A percentile compares a stretch with the other conserved stretches of the same genome.
Evolutionary conservation across 1,140 invertebrate species (phyloP).

Genomic region (Chymomyza costata): DNA sequence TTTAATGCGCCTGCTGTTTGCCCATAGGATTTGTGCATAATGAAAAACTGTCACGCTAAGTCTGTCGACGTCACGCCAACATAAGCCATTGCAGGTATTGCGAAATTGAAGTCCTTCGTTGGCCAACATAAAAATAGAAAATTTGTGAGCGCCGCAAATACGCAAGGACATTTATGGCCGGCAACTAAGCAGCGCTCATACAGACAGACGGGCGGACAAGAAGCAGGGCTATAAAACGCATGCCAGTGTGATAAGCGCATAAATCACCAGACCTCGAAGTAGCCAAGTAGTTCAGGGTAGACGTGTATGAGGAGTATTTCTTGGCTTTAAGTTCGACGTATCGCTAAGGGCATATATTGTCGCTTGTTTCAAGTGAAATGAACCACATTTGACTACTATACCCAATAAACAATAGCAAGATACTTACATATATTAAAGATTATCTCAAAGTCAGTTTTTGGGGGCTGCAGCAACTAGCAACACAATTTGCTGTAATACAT

Average conservation of each 20-base stretch:
- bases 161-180: constrained; percentile 50
- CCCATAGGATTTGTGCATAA: constrained; percentile 71
- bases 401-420: not conserved
- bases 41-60: constrained; percentile 60
- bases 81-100: constrained; percentile 53
- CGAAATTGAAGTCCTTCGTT: constrained; percentile 57
- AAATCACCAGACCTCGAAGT: constrained; percentile 38
- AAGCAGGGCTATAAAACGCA: constrained; percentile 60
- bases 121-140: constrained; percentile 63
- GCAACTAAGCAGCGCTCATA: constrained; percentile 35
- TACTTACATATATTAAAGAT: constrained; percentile 9
- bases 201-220: constrained; percentile 54
- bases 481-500: not conserved
- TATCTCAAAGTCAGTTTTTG: constrained; percentile 1
- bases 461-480: not conserved
- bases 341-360: constrained; percentile 10
- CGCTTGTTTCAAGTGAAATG: constrained; percentile 20
- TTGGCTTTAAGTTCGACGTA: constrained; percentile 11
- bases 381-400: not conserved
- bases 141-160: constrained; percentile 58
- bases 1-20: constrained; percentile 48
- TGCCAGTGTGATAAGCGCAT: constrained; percentile 67
- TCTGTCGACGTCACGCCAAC: constrained; percentile 6
- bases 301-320: constrained; percentile 1
- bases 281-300: not conserved